Conservation (phyloP, 2,113 vertebrate genomes). For the Corynorhinus townsendii region DNA sequence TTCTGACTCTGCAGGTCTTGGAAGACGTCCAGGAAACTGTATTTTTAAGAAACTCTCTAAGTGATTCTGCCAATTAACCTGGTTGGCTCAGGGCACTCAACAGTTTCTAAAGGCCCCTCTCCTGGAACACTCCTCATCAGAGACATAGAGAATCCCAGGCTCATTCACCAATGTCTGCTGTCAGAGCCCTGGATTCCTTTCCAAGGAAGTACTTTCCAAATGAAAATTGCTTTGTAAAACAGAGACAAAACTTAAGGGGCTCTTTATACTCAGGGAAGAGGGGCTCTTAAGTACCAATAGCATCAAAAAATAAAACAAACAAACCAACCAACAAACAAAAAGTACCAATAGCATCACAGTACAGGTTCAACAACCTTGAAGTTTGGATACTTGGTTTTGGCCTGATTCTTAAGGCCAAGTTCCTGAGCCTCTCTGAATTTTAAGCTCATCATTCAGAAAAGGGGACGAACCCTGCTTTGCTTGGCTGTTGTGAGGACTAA, state of each 20-base stretch:
- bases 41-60: not conserved
- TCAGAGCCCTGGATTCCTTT: not conserved
- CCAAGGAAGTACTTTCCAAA: slow-evolving; percentile 1
- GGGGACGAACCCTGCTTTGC: not conserved
- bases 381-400: not conserved
- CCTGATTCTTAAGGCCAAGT: not conserved
- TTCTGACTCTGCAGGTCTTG: not conserved
- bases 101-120: not conserved
- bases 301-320: not conserved
- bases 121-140: not conserved
- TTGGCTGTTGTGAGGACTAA: not conserved
- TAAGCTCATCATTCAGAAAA: not conserved
- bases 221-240: not conserved
- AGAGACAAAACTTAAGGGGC: not conserved
- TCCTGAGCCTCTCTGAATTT: not conserved
- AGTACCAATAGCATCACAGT: not conserved
- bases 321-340: too few species aligned
- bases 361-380: not conserved
- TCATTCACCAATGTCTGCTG: not conserved
- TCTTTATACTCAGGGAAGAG: not conserved
- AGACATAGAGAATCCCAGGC: not conserved
- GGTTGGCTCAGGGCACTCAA: not conserved
- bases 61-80: not conserved
- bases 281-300: not conserved
- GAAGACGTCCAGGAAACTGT: not conserved